Conservation (phyloP, 92 coral and sea anemone genomes). For the Epizoanthus stellaris region DNA sequence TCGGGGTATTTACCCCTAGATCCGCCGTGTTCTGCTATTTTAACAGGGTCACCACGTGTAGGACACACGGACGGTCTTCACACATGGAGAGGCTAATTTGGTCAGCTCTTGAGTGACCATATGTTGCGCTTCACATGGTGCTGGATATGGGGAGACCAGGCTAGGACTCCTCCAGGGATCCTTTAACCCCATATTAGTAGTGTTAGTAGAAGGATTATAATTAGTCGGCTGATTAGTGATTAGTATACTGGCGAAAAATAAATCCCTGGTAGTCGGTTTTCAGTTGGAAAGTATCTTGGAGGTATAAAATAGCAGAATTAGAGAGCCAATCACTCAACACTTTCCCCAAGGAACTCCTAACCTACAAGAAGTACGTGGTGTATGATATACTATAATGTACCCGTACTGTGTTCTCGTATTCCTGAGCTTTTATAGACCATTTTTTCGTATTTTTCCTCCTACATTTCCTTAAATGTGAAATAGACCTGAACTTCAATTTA, state of each 20-base stretch:
- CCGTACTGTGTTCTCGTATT: neutral
- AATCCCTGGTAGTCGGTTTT: no score
- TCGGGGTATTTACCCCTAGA: constrained; percentile 58
- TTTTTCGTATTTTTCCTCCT: neutral
- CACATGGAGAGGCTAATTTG: no score
- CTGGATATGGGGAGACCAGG: no score
- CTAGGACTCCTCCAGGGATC: no score
- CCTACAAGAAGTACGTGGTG: neutral
- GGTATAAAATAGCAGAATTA: neutral
- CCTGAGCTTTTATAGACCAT: neutral
- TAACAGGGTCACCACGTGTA: neutral
- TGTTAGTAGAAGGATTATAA: no score
- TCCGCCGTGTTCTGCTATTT: constrained; percentile 53
- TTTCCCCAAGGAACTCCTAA: neutral
- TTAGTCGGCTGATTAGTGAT: no score
- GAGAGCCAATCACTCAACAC: neutral
- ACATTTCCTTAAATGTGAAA: neutral
- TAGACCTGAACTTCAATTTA: neutral
- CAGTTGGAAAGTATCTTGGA: neutral
- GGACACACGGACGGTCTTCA: neutral
- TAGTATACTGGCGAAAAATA: no score
- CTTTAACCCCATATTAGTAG: no score
- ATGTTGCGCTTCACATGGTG: no score
- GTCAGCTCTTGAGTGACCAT: no score
- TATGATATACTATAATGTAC: neutral